Base-by-base conservation (phyloP, 1,140 invertebrate genomes). In the Drosophila tropicalis region DNA sequence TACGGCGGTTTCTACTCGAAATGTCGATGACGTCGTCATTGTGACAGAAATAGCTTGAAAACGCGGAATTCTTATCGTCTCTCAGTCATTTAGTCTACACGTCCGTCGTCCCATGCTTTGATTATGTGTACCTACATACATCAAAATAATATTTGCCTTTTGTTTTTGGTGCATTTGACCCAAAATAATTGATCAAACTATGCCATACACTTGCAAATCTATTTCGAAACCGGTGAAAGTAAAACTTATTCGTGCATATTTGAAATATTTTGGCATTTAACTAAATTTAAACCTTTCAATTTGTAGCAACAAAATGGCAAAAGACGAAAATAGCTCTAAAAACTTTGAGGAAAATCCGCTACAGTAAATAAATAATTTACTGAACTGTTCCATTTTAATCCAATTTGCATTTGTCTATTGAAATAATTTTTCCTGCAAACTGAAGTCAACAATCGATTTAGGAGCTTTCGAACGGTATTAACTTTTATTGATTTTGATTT, bases 251-350 rank as follows among this genome's bases (percentile, higher is more conserved):
- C 71, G 44, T 70, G 84, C 83, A 87, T 87, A 89, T 76, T 68
- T 71, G 41, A 58, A 81, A 87, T 87, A 77, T 75, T 87, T 89
- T 73, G 84, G 72, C 83, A 87, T 87, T 87, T 83, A 71, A 83
- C 83, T 86, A 82, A 87, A 86, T 87, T 83, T 83, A 89, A 83
- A 79, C 76, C 79, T 60, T 22, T 76, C 73, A 80, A 87, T 82
- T 81, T 86, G 67, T 65, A 61, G 44, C 17, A 22, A 51, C 65
- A 77, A 86, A 86, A 81, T 85, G 67, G 81, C 81, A 85, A 64
- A 64, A 19, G 51, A 61, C 70, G 61, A 76, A 77, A 77, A 76
- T 77, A 77, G 40, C 61, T 62, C 55, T 65, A 36, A 61, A 10
- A 61, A 61, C 39, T 29, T 61, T 63, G 12, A 63, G 15, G 9